Conservation (phyloP, 2,888 invertebrate genomes). For the Anticlea derivata region DNA sequence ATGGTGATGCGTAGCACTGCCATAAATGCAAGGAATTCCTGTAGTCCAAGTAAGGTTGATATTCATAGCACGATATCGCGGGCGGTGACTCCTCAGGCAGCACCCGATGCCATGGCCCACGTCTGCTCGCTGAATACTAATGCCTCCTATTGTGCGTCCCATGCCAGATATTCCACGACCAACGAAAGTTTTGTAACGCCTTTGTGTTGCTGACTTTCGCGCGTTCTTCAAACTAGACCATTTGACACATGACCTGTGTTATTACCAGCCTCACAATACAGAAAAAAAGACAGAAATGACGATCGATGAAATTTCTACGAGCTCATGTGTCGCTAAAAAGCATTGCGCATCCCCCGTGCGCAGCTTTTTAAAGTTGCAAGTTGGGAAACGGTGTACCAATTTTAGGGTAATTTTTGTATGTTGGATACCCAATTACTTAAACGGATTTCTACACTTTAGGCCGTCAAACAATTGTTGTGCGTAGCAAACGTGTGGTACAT, state of each 20-base stretch:
- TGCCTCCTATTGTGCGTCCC: constrained; percentile 61
- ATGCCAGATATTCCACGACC: constrained; percentile 57
- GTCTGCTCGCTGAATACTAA: constrained; percentile 73
- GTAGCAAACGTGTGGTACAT: too few relatives aligned
- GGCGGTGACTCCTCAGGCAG: constrained; percentile 76
- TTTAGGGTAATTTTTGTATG: too few relatives aligned
- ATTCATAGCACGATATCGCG: constrained; percentile 73
- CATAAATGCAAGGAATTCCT: constrained; percentile 64
- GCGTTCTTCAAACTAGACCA: constrained; percentile 39
- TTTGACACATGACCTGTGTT: constrained; percentile 31
- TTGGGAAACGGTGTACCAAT: too few relatives aligned
- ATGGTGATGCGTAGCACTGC: constrained; percentile 60
- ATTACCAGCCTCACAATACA: constrained; percentile 25
- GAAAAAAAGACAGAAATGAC: too few relatives aligned
- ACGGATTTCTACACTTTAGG: too few relatives aligned
- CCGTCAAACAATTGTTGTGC: too few relatives aligned
- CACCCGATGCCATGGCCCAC: constrained; percentile 65
- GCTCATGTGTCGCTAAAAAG: too few relatives aligned
- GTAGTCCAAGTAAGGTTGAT: constrained; percentile 57
- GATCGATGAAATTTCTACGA: too few relatives aligned
- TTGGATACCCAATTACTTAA: too few relatives aligned
- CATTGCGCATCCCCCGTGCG: too few relatives aligned
- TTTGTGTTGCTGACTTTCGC: constrained; percentile 75
- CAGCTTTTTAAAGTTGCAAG: too few relatives aligned
- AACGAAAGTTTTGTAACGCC: constrained; percentile 75